Evolutionary conservation across 1,140 invertebrate genomes (phyloP).

Genomic region (Physella acuta): DNA sequence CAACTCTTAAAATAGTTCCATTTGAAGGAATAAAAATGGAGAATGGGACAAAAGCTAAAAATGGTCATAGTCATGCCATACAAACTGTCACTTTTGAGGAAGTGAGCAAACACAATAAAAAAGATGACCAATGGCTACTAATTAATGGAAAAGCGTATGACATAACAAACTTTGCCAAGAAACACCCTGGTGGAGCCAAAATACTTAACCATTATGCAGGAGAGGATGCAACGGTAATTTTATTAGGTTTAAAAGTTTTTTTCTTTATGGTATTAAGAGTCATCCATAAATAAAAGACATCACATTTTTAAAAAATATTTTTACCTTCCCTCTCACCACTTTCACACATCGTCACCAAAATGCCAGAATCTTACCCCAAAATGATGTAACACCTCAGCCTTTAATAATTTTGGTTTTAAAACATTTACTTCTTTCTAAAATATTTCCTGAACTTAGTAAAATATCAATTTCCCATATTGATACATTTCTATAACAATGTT

Average conservation of each 20-base stretch:
- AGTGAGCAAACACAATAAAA: conserved; percentile 43
- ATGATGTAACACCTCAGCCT: too few species aligned
- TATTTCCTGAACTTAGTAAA: too few species aligned
- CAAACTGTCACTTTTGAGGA: conserved; percentile 39
- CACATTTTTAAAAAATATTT: neutral
- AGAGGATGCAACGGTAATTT: conserved; percentile 57
- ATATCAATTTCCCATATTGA: too few species aligned
- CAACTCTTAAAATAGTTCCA: too few species aligned
- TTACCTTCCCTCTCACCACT: too few species aligned
- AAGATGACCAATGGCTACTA: conserved; percentile 52
- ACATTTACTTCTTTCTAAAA: too few species aligned
- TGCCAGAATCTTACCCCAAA: too few species aligned
- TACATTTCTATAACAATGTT: too few species aligned
- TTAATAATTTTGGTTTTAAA: too few species aligned
- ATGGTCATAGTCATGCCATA: conserved; percentile 12
- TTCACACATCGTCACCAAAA: too few species aligned
- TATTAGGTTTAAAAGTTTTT: conserved; percentile 11
- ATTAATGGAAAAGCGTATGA: conserved; percentile 56
- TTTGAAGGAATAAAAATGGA: too few species aligned
- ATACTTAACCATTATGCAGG: conserved; percentile 56
- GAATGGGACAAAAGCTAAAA: conserved; percentile 24
- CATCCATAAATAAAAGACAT: too few species aligned
- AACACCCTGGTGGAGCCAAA: conserved; percentile 56
- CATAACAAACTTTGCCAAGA: conserved; percentile 53
- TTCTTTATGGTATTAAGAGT: conserved; percentile 44